Base-by-base conservation (phyloP, 2,888 invertebrate species). In the Aricia artaxerxes region DNA sequence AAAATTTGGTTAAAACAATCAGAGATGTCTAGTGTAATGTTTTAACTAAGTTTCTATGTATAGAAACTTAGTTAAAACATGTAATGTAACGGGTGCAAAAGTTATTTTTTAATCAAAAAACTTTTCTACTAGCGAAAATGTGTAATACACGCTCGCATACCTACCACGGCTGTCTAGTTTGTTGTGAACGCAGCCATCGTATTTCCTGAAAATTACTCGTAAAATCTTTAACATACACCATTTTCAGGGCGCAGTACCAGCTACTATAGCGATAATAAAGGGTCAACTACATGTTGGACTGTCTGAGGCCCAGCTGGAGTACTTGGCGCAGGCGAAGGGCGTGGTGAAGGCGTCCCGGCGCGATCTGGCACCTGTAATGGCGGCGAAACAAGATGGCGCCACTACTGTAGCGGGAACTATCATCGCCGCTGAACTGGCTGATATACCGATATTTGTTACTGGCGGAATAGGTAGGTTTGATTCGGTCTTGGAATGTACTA, bases 371-470 rank as follows among this genome's bases (percentile, higher is more conserved):
- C 96, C 95, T 81, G 96, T 97, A 13, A 84, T 97, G 16, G 96
- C 97, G n/a, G 95, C 95, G 83, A 92, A 94, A 78, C 87, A 96
- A 40, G 96, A 96, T 86, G 99, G 99, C 0, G 99, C 99, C 1
- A 99, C 99, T 0, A 99, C 99, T 0, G 99, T 99, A 1, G 97
- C 99, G 0, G 99, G 97, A 0, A 99, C 99, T 0, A 97, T 99
- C 93, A 94, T 98, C 57, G 96, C 97, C 7, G 98, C 99, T 0
- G 95, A 97, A 81, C 93, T 96, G 82, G 97, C 97, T 9, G 97
- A 97, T 6, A 98, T 99, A 85, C 95, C 96, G 13, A 95, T 99
- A 78, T 99, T 99, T 94, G 99, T 98, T 1, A 99, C 99, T 44
- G 99, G 99, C 82, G 97, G 97, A 3, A 95, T 96, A 83, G 96